Conservation (phyloP, 2,888 invertebrate species). For the Charanyca ferruginea region DNA sequence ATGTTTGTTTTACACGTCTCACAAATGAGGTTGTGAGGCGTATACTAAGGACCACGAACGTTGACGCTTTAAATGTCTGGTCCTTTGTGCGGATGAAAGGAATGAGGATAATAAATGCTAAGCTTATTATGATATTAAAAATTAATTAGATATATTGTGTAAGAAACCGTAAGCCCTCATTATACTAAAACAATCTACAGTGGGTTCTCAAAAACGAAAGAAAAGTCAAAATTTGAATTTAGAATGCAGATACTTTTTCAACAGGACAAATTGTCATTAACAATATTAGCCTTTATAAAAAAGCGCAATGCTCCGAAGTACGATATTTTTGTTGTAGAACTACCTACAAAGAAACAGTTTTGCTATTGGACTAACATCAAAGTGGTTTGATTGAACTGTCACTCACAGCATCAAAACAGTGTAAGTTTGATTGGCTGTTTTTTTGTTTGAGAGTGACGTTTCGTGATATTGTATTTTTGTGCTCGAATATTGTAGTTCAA, state of each 20-base stretch:
- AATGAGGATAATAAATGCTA: background rate
- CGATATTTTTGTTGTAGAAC: background rate
- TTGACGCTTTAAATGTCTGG: background rate
- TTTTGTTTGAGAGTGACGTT: conserved; percentile 5
- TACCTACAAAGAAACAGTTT: background rate
- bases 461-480: background rate
- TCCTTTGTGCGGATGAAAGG: conserved; percentile 1
- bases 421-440: conserved; percentile 24
- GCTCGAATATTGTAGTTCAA: background rate
- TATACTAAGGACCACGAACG: conserved; percentile 5
- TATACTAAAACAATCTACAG: background rate
- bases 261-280: background rate
- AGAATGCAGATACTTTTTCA: background rate
- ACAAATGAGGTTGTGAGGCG: conserved; percentile 12
- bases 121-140: background rate
- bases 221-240: background rate
- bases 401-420: conserved; percentile 16
- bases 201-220: background rate
- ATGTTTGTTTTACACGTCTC: conserved; percentile 38
- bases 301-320: too few relatives aligned
- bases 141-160: background rate
- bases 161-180: background rate
- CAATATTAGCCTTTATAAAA: background rate
- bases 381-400: conserved; percentile 42
- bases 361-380: conserved; percentile 1